These are phyloP conservation scores for Deilephila porcellus DNA, from an alignment of 2,888 invertebrate genomes.

Conservation along the genomic window DNA sequence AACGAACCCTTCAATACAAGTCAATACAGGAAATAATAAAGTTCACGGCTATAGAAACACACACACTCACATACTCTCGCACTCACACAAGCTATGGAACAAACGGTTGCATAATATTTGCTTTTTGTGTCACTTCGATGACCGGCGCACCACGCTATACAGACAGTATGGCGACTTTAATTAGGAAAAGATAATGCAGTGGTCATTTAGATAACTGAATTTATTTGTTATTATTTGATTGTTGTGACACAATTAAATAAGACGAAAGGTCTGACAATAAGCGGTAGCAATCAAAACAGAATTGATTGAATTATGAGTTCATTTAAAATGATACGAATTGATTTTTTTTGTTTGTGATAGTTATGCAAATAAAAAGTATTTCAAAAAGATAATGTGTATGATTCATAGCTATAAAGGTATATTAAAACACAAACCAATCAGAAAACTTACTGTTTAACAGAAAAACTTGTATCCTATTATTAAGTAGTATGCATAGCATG, in stretches of 20 bases:
- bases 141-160: neutral
- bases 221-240: slow-evolving; percentile 8
- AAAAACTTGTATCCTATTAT: too few relatives aligned
- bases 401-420: too few relatives aligned
- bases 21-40: slow-evolving; percentile 19
- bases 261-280: too few relatives aligned
- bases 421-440: too few relatives aligned
- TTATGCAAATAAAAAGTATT: too few relatives aligned
- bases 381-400: too few relatives aligned
- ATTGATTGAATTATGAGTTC: neutral
- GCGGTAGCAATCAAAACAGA: too few relatives aligned
- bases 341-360: too few relatives aligned
- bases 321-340: neutral
- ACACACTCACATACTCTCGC: neutral
- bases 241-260: neutral
- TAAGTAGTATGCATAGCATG: too few relatives aligned
- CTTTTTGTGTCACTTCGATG: slow-evolving; percentile 1
- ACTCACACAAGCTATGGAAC: neutral
- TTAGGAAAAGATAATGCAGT: neutral
- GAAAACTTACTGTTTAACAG: too few relatives aligned
- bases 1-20: neutral
- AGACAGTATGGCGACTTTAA: slow-evolving; percentile 19
- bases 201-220: neutral
- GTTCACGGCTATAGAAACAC: neutral
- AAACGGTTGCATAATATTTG: slow-evolving; percentile 19